phyloP scores from a whole-genome alignment of 2,797 vertebrate genomes.

The Gadopsis bispinosus region DNA sequence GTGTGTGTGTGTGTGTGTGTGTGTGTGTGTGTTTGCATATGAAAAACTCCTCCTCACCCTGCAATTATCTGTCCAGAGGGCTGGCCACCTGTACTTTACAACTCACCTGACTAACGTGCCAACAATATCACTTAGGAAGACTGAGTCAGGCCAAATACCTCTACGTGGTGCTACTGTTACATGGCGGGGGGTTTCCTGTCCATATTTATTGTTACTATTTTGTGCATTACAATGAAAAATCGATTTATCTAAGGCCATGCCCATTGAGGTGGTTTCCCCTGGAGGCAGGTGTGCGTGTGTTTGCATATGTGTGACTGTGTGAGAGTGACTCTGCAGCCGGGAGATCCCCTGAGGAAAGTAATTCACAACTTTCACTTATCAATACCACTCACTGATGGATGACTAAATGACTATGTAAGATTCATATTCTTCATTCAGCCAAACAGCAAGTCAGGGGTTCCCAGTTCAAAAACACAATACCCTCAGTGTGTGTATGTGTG shows the following conservation, averaged over 20 bases:
- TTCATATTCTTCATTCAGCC: conserved; percentile 10
- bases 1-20: conserved; percentile 11
- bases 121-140: conserved; percentile 25
- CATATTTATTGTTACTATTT: conserved; percentile 25
- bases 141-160: conserved; percentile 57
- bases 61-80: conserved; percentile 52
- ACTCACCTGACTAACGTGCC: conserved; percentile 43
- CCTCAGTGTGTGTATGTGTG: neutral
- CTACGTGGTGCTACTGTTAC: conserved; percentile 7
- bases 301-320: conserved; percentile 36
- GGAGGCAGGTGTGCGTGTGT: conserved; percentile 56
- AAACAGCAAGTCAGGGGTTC: conserved; percentile 23
- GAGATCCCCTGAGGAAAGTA: conserved; percentile 49
- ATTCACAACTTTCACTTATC: conserved; percentile 61
- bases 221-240: conserved; percentile 47
- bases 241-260: conserved; percentile 30
- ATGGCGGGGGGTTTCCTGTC: conserved; percentile 35
- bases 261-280: conserved; percentile 63
- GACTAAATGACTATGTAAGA: conserved; percentile 19
- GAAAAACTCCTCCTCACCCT: conserved; percentile 38
- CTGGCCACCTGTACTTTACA: conserved; percentile 71
- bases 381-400: conserved; percentile 44
- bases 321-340: conserved; percentile 29
- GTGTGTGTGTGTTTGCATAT: conserved; percentile 50
- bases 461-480: conserved; percentile 13